Evolutionary conservation across 2,113 vertebrate species (phyloP), one percentile per base, ranked within the genome.

Genomic region (Melospiza georgiana): DNA sequence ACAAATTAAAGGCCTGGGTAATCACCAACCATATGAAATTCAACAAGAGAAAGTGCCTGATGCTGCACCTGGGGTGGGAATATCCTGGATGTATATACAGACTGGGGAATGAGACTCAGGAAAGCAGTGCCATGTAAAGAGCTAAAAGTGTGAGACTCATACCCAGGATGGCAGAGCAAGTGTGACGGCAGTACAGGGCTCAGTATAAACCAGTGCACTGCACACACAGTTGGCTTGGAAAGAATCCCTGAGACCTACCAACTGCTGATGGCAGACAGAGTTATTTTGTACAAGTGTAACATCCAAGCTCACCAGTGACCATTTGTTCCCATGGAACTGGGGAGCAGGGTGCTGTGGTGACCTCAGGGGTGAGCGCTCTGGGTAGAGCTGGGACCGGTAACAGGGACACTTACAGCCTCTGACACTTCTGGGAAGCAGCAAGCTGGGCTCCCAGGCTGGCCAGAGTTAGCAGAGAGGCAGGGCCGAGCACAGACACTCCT

Each of bases 311-410:
- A 84, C 19, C 24, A 35, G 58, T 49, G 43, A 33, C 9, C 11
- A 12, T 5, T 28, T 58, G 17, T 9, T 72, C 10, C 11, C 3
- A 2, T 9, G 28, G 39, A 62, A 8, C 0, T 44, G 30, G 12
- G 54, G 11, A 90, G 10, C 48, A 75, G 15, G 17, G 14, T 3
- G 2, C 30, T 2, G 2, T 43, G 30, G 12, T 5, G 13, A 44
- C 24, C 15, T 76, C 48, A 33, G 18, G 27, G 6, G 8, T 2
- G 1, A 48, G 15, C 15, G 43, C 6, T 54, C 22, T 2, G 1
- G 10, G 28, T 39, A 83, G 37, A 85, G 25, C 12, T 5, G 5
- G 27, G 6, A 19, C 11, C 3, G 63, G 16, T 18, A 77, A 68
- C 14, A 48, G 44, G 24, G 49, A 37, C 25, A 66, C 10, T 25